Base-by-base conservation (phyloP, 1,140 invertebrate genomes). In the Aplysia californica region DNA sequence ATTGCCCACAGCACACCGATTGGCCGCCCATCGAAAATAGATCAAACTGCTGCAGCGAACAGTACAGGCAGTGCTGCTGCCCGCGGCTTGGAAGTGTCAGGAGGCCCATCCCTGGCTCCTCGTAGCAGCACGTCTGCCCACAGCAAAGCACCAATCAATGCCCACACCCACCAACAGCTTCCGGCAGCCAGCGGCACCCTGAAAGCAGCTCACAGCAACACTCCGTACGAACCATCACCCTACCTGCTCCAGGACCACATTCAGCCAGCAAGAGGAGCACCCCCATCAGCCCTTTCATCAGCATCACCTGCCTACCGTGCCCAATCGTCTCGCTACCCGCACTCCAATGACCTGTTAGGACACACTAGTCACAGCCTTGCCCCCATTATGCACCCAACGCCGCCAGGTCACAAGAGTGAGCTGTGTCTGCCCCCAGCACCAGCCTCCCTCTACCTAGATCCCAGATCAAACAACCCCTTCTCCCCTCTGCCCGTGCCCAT, bases 191-290 rank as follows among this genome's bases (percentile, higher is more conserved):
- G 44, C 29, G 10, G 21, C n/a, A 26, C 58, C 3, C 41, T 33
- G 41, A 75, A 75, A n/a, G 20, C 72, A 50, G 72, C 38, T 2
- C 59, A 75, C 20, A n/a, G 38, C 55, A 75, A 66, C 55, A 59
- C 61, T n/a, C 39, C 72, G 21, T 44, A 66, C 41, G 39, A 64
- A 44, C 39, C 72, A 6, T 66, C 72, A 65, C 39, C 59, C 1
- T 66, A 75, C 26, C 72, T 50, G 0, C 41, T 55, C 35, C 64
- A 33, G 33, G 72, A 75, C 29, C 72, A 75, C 61, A 75, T 75
- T 31, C 36, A 75, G 23, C n/a, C 36, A 39, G 20, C 2, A 58
- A 41, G 23, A 23, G 29, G 3, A n/a, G n/a, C n/a, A n/a, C n/a
- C n/a, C n/a, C n/a, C n/a, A n/a, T n/a, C n/a, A n/a, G n/a, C n/a